phyloP scores from a whole-genome alignment of 2,113 vertebrate species.

The Geococcyx californianus region DNA sequence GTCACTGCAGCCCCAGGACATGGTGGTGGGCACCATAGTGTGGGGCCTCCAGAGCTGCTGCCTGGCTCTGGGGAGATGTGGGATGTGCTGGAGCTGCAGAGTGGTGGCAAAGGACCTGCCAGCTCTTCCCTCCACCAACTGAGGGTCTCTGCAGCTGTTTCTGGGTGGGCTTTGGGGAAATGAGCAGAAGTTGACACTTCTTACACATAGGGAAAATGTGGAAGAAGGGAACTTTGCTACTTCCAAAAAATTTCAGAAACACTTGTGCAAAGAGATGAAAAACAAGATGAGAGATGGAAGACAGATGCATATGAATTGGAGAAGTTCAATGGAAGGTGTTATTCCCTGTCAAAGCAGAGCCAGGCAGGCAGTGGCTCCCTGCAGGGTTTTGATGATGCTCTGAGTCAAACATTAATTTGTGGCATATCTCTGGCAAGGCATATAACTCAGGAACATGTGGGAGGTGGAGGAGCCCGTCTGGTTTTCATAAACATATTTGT shows the following conservation, averaged over 20 bases:
- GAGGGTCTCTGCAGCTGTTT: background rate
- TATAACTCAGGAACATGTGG: rapidly evolving
- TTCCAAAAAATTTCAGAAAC: rapidly evolving
- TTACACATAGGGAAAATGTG: rapidly evolving
- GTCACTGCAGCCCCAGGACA: rapidly evolving
- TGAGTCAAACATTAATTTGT: background rate
- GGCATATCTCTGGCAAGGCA: background rate
- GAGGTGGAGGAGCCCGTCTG: background rate
- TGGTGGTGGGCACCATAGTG: rapidly evolving
- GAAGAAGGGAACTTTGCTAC: background rate
- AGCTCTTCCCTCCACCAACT: rapidly evolving
- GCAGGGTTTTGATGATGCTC: background rate
- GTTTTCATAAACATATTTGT: background rate
- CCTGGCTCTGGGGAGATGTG: too few relatives aligned
- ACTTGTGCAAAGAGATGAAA: rapidly evolving
- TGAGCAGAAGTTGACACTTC: background rate
- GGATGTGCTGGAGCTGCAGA: background rate
- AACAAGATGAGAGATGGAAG: rapidly evolving
- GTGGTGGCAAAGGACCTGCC: background rate
- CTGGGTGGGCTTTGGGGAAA: background rate
- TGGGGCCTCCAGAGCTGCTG: background rate
- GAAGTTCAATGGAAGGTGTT: rapidly evolving
- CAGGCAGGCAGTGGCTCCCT: background rate
- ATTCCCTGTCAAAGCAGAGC: background rate
- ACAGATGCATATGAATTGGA: rapidly evolving